Conservation (phyloP, 2,113 vertebrate species). For the Platichthys stellatus region DNA sequence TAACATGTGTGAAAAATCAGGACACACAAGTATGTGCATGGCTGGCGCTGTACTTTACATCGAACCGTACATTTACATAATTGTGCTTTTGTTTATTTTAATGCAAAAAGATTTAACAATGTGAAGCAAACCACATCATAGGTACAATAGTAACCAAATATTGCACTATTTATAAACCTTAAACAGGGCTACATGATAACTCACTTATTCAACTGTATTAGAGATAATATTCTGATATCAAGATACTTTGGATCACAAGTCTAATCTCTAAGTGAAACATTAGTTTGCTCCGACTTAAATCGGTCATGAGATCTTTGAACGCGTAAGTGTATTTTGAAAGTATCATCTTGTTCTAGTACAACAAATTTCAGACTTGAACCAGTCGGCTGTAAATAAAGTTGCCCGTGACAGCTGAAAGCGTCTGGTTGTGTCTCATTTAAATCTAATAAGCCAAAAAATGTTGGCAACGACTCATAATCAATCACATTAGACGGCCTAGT, state of each 20-base stretch:
- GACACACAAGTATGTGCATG: not conserved
- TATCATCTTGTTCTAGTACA: conserved; percentile 8
- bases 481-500: conserved; percentile 37
- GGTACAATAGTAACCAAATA: not conserved
- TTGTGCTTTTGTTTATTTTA: not conserved
- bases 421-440: conserved; percentile 45
- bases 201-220: not conserved
- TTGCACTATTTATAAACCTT: not conserved
- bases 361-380: conserved; percentile 7
- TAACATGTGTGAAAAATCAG: not conserved
- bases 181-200: not conserved
- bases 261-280: not conserved
- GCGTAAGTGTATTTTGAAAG: not conserved
- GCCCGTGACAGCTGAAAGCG: conserved; percentile 45
- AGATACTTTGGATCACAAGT: not conserved
- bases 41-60: not conserved
- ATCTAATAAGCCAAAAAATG: conserved; percentile 73
- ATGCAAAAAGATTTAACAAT: not conserved
- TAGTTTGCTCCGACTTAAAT: not conserved
- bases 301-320: not conserved
- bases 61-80: not conserved
- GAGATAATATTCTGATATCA: not conserved
- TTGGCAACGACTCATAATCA: conserved; percentile 51
- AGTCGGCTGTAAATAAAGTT: conserved; percentile 5
- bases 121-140: too few species aligned